Base-by-base conservation (phyloP, 2,888 invertebrate genomes). In the Suillia variegata region DNA sequence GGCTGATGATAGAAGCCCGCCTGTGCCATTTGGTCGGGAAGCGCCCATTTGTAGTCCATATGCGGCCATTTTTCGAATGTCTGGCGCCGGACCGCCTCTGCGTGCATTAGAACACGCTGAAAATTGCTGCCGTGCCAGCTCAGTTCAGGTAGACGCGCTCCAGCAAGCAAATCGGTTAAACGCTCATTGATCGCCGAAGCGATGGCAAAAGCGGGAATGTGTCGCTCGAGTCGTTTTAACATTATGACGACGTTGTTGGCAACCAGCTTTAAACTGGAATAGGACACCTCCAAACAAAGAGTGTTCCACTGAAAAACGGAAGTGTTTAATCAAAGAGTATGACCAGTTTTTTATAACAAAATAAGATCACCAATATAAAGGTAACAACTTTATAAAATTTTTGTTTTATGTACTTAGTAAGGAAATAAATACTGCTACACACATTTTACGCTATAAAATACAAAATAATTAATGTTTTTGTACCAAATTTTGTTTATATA, bases 1-100 rank as follows among this genome's bases (percentile, higher is more conserved):
- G 96, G 96, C 80, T 96, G 94, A 82, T 96, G 95, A 83, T 95
- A 97, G 83, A 97, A 97, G 15, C 97, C 97, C 1, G 96, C 96
- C 79, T 96, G 95, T 4, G 96, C 96, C 96, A 97, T 96, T 77
- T 94, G 94, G 70, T 94, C 94, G 0, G 96, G 96, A 59, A 96
- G 80, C 4, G 96, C 96, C 96, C 96, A 97, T 82, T 96, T 96
- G 83, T 96, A 96, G 81, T 95, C 94, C 93, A 94, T 95, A 77
- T 96, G 96, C 2, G 96, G 96, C 97, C 96, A 97, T 76, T 92
- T 89, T 67, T 90, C 89, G 82, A 97, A 97, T 0, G 97, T 96
- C 77, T 94, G 91, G 69, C 93, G 87, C 48, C 97, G 85, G 63
- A 94, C 92, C 0, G 93, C 92, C 83, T 97, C 97, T 66, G 94